Evolutionary conservation across 2,888 invertebrate species (phyloP).

Genomic region (Anaspis maculata): DNA sequence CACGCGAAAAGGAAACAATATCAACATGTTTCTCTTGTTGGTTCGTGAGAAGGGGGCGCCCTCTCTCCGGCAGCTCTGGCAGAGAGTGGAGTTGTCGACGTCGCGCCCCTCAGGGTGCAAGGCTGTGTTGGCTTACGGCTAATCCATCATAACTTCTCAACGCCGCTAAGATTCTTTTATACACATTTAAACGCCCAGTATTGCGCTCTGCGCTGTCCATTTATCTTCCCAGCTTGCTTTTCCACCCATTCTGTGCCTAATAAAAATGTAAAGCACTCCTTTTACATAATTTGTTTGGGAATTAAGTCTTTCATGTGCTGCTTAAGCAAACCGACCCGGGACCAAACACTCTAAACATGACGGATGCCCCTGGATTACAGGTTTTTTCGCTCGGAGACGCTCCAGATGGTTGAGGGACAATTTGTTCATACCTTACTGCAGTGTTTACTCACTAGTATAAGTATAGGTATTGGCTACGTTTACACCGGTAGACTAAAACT

Average conservation of each 20-base stretch:
- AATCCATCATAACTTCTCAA: constrained; percentile 33
- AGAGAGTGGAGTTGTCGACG: no score
- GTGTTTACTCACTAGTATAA: no score
- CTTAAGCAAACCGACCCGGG: constrained; percentile 7
- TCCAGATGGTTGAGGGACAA: no score
- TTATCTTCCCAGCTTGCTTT: constrained; percentile 34
- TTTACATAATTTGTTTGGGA: constrained; percentile 38
- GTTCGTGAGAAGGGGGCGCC: no score
- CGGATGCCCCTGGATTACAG: constrained; percentile 8
- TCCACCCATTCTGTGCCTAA: constrained; percentile 32
- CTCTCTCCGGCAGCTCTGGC: no score
- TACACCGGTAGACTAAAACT: no score
- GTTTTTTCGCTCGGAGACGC: no score
- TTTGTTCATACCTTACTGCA: no score
- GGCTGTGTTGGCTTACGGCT: constrained; percentile 25
- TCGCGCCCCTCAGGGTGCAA: constrained; percentile 24
- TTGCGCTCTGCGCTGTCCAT: constrained; percentile 34
- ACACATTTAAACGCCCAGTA: constrained; percentile 26
- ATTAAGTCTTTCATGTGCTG: constrained; percentile 31
- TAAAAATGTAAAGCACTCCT: constrained; percentile 40
- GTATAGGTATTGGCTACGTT: no score
- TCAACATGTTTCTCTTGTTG: no score
- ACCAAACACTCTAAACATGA: constrained; percentile 13
- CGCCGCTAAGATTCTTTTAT: constrained; percentile 23
- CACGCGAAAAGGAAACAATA: no score